Conservation (phyloP, 53 echinoderm and acorn worm genomes). For the Patiria pectinifera region DNA sequence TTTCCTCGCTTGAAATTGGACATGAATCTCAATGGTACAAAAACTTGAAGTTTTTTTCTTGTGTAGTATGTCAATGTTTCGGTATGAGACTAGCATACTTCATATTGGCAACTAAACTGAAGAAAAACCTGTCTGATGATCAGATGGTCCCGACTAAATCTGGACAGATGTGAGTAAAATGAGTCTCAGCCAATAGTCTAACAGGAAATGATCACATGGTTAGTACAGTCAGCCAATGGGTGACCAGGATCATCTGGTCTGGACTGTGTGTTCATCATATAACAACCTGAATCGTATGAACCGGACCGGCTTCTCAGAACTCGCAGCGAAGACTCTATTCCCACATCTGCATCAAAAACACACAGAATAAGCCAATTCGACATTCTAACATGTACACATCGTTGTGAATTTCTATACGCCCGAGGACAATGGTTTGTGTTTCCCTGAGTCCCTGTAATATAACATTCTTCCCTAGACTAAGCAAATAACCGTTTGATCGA, state of each 20-base stretch:
- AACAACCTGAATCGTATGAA: constrained; percentile 46
- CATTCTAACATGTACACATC: too few species aligned
- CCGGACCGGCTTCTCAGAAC: constrained; percentile 29
- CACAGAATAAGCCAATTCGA: neutral
- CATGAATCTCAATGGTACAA: too few species aligned
- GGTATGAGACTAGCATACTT: neutral
- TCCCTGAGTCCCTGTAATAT: too few species aligned
- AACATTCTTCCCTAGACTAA: too few species aligned
- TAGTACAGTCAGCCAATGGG: neutral
- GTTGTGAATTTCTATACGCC: too few species aligned
- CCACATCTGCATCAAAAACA: constrained; percentile 34
- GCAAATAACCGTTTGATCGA: too few species aligned
- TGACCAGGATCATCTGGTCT: constrained; percentile 3
- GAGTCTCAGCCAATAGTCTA: constrained; percentile 24
- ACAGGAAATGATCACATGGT: constrained; percentile 5
- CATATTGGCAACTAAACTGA: neutral
- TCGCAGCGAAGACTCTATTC: constrained; percentile 13
- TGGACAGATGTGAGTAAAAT: neutral
- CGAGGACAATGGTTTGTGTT: too few species aligned
- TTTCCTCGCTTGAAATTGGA: too few species aligned
- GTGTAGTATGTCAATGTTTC: too few species aligned
- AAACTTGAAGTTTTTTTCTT: too few species aligned
- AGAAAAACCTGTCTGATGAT: neutral
- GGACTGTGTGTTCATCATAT: neutral
- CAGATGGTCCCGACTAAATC: neutral